Conservation (phyloP, 1,140 invertebrate species). For the Dendroctonus ponderosae region DNA sequence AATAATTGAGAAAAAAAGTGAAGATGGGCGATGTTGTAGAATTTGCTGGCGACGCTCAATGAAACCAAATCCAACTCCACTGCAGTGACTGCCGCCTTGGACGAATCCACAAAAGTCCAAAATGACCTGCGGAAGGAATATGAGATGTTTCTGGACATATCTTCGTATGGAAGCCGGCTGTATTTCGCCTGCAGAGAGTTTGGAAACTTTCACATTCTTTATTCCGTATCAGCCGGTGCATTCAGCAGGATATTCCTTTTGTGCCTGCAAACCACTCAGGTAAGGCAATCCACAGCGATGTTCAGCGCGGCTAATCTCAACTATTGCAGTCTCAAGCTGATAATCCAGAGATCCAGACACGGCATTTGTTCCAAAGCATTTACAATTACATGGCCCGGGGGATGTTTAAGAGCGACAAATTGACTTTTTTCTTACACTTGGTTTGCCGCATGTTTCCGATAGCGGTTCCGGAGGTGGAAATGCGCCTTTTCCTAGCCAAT, state of each 20-base stretch:
- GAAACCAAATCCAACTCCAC: slow-evolving; percentile 85
- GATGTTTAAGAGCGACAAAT: slow-evolving; percentile 72
- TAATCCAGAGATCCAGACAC: slow-evolving; percentile 43
- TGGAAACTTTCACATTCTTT: slow-evolving; percentile 70
- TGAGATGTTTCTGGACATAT: slow-evolving; percentile 71
- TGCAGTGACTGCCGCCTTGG: slow-evolving; percentile 76
- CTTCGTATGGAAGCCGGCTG: slow-evolving; percentile 71
- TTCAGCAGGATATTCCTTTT: slow-evolving; percentile 75
- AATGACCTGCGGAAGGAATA: slow-evolving; percentile 71
- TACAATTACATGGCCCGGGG: slow-evolving; percentile 78
- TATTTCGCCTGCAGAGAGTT: slow-evolving; percentile 76
- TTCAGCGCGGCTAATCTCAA: neutral
- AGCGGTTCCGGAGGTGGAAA: slow-evolving; percentile 64
- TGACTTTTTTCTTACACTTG: slow-evolving; percentile 73
- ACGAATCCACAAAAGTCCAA: slow-evolving; percentile 70
- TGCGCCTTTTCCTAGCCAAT: slow-evolving; percentile 78
- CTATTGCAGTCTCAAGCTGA: slow-evolving; percentile 13
- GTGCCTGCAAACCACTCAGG: slow-evolving; percentile 52
- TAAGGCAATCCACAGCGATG: slow-evolving; percentile 11
- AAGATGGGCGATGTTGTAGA: slow-evolving; percentile 48
- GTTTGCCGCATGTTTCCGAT: slow-evolving; percentile 65
- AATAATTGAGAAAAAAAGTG: neutral
- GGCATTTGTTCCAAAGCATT: slow-evolving; percentile 55
- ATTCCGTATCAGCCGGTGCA: slow-evolving; percentile 72
- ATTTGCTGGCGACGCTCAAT: slow-evolving; percentile 85